Evolutionary conservation across 2,888 invertebrate genomes (phyloP).

Genomic region (Leucophenga montana): DNA sequence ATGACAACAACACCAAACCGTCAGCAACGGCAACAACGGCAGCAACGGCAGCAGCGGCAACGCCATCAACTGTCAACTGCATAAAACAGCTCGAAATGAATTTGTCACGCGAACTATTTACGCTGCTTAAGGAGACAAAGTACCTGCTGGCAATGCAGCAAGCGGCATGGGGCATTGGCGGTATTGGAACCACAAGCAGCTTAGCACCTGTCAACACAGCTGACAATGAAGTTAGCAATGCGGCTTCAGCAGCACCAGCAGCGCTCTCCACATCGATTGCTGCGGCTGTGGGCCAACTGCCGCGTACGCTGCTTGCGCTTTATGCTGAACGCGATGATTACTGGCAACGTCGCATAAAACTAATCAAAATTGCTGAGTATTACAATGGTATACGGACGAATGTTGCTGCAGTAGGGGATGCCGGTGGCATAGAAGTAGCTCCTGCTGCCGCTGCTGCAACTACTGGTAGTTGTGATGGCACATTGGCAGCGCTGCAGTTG

Average conservation of each 20-base stretch:
- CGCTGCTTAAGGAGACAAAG: constrained; percentile 85
- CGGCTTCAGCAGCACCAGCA: not conserved
- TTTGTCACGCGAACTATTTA: constrained; percentile 76
- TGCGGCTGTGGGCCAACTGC: constrained; percentile 44
- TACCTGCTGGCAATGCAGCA: constrained; percentile 80
- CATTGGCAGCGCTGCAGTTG: constrained; percentile 82
- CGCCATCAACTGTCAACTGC: constrained; percentile 14
- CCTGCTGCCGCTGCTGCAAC: too few species aligned
- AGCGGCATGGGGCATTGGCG: constrained; percentile 21
- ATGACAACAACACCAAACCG: constrained; percentile 16
- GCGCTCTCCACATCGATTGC: constrained; percentile 10
- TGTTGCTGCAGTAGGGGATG: too few species aligned
- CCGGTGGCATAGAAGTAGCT: too few species aligned
- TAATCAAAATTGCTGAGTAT: constrained; percentile 80
- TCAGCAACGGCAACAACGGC: constrained; percentile 24
- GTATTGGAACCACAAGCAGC: constrained; percentile 34
- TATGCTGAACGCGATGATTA: constrained; percentile 62
- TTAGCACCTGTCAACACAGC: constrained; percentile 31
- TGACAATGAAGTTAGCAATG: not conserved
- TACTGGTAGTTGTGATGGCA: not conserved
- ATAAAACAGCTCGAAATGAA: constrained; percentile 55
- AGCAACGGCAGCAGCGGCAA: constrained; percentile 27
- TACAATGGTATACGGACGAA: constrained; percentile 83
- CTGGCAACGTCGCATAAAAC: constrained; percentile 70
- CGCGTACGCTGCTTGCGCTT: constrained; percentile 55